Evolutionary conservation across 2,113 vertebrate species (phyloP), one percentile per base, ranked within the genome.

Genomic region (Cyprichromis sp.): DNA sequence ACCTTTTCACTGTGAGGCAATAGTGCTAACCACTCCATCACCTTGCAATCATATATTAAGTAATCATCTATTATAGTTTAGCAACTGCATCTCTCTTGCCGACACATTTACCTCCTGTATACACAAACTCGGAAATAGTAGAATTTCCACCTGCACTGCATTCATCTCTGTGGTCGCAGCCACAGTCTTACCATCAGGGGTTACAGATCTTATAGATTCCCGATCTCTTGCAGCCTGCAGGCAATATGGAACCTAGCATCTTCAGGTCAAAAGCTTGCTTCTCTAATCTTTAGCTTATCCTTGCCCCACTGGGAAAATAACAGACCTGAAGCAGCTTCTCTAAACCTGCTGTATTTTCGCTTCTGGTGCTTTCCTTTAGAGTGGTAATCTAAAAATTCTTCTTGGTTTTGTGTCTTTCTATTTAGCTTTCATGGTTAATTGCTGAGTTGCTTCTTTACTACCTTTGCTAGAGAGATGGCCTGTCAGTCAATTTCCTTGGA

Each of bases 301-400:
- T 50, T 8, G 26, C 3, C 81, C 89, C 21, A 26, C 83, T 85
- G 90, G 17, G 90, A 88, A 90, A 92, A 90, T 90, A 86, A 86
- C 85, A 63, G 80, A 88, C 57, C 63, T 26, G 40, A 26, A 26
- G 78, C 42, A 21, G 68, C 68, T 38, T 24, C 40, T 80, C n/a
- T n/a, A 7, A 45, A 38, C 84, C 87, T 19, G 86, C 89, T 88
- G 91, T 63, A 66, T 40, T 71, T 40, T 57, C 26, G 79, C 81
- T 9, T 14, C 47, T 54, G 61, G 57, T 53, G 55, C 38, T 31
- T 59, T 52, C 4, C 52, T 54, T 61, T 3, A 50, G 5, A 85
- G 68, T 21, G 21, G 31, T 66, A 59, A 89, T 89, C 78, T 54
- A 31, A 19, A 82, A 4, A 9, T 50, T 80, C 26, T 47, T 84